Evolutionary conservation across 1,140 invertebrate genomes (phyloP), one percentile per base, ranked within the genome.

Genomic region (Lepidurus arcticus): DNA sequence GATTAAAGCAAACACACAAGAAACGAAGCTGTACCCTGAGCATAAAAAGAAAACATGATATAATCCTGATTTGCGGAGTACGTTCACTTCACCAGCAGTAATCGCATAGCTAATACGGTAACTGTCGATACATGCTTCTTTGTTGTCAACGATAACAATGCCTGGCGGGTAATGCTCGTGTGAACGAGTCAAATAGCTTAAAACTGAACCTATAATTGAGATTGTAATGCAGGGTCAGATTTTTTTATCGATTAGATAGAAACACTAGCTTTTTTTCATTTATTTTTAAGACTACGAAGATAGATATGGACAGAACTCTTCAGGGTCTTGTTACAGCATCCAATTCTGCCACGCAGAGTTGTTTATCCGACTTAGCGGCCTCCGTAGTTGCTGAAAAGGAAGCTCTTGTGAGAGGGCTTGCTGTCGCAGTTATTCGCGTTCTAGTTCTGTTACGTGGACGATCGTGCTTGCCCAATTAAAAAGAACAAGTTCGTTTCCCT

Each of bases 381-480:
- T 47, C 1, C 8, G 53, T 21, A 9, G 16, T 65, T 65, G 34
- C 34, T 34, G 34, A 34, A 34, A 34, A 34, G 2, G 34, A 34
- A 34, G 34, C 21, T 65, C 9, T 21, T 65, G 16, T 16, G 16
- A 21, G 53, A 65, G 53, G n/a, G 21, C 53, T 21, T 21, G 53
- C 21, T 65, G 16, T 8, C 21, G 53, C 53, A 34, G 53, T 65
- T 65, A 65, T 65, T 65, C 53, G 53, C 53, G 53, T 9, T 65
- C 53, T 65, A 5, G 53, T 65, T 65, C 53, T 65, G 21, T 21
- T 65, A 65, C 53, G 8, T 65, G 53, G 53, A 65, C 21, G 53
- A 65, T 65, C 53, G 53, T 65, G 53, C 53, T 65, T 65, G 47
- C 53, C 53, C 53, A 65, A 65, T 65, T 65, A 65, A 65, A 65